Conservation (phyloP, 53 echinoderm and acorn worm genomes). For the Actinopyga echinites region DNA sequence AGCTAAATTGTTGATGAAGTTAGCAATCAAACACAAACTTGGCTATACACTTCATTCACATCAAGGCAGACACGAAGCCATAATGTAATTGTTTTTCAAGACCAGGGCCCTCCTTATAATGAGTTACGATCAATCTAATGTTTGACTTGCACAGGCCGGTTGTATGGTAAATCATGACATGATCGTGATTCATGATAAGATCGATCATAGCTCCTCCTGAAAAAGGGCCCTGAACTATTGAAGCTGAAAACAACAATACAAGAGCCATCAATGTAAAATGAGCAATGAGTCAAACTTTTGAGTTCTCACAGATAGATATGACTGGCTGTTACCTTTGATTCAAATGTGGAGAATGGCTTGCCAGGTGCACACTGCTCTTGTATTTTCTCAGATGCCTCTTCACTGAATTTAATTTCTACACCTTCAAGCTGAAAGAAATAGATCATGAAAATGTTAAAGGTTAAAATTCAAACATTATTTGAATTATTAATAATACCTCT, state of each 20-base stretch:
- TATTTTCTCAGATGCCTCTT: slow-evolving; percentile 85
- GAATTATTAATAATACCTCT: no score
- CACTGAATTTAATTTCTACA: slow-evolving; percentile 74
- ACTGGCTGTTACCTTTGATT: slow-evolving; percentile 59
- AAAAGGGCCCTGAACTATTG: not conserved
- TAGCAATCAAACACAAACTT: no score
- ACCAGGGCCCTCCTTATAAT: no score
- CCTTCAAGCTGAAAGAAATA: slow-evolving; percentile 73
- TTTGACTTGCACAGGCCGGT: no score
- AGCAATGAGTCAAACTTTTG: not conserved
- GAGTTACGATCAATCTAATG: no score
- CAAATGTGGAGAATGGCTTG: slow-evolving; percentile 80
- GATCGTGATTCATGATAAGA: no score
- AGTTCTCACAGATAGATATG: not conserved
- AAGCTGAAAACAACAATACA: not conserved
- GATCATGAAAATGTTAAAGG: not conserved
- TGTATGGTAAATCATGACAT: no score
- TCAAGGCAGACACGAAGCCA: no score
- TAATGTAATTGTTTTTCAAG: no score
- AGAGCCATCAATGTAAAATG: not conserved
- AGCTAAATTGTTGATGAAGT: no score
- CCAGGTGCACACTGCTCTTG: slow-evolving; percentile 96
- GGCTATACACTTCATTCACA: no score
- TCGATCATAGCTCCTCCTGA: no score
- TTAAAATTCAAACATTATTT: not conserved